These are phyloP conservation scores for Pimpla rufipes DNA, from an alignment of 2,888 invertebrate species.

Conservation along the genomic window DNA sequence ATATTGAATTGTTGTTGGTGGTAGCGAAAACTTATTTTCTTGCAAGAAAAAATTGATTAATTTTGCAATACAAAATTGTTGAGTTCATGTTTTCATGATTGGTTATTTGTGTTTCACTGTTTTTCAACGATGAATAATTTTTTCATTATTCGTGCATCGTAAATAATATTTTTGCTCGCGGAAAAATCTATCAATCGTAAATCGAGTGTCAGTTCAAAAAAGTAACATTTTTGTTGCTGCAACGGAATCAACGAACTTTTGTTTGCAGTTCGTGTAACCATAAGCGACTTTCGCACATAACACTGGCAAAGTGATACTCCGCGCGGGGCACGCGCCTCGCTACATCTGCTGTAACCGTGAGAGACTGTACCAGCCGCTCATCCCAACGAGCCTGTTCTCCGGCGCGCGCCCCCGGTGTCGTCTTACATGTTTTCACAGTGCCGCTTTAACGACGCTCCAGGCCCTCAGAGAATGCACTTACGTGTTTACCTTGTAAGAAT, in stretches of 20 bases:
- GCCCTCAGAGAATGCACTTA: slow-evolving; percentile 60
- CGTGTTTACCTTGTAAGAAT: not conserved
- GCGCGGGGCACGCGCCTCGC: slow-evolving; percentile 25
- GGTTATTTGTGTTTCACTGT: no score
- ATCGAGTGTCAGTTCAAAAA: no score
- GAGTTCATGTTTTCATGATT: no score
- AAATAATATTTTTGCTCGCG: not conserved
- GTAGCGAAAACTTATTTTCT: no score
- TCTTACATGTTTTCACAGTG: slow-evolving; percentile 63
- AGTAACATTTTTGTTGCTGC: no score
- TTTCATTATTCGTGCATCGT: not conserved
- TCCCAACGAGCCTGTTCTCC: slow-evolving; percentile 44
- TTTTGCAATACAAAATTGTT: no score
- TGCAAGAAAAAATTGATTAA: no score
- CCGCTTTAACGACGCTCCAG: slow-evolving; percentile 64
- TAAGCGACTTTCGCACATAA: not conserved
- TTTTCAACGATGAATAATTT: no score
- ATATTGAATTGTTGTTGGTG: no score
- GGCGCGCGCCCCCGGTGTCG: slow-evolving; percentile 60
- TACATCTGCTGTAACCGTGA: slow-evolving; percentile 5
- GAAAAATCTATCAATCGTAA: no score
- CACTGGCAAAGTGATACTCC: slow-evolving; percentile 27
- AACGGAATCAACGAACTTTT: no score
- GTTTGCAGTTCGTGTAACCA: not conserved
- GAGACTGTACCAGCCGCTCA: slow-evolving; percentile 35